A percentile compares a stretch with the other conserved stretches of the same genome.
These are phyloP conservation scores for Itoplectis maculator DNA, from an alignment of 2,888 invertebrate species.

Conservation along the genomic window DNA sequence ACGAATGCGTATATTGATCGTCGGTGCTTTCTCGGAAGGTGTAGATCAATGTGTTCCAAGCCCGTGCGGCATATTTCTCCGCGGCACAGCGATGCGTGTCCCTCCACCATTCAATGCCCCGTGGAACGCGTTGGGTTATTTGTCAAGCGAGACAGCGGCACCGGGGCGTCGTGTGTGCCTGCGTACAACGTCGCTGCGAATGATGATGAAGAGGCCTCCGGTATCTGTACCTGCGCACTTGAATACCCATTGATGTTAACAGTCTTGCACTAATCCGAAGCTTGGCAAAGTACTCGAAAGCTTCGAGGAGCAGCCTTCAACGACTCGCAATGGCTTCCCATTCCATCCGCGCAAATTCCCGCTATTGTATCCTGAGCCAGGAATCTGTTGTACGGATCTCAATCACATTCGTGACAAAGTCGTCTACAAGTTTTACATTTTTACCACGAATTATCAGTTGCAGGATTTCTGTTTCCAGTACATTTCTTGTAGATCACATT, in stretches of 20 bases:
- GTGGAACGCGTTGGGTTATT: constrained; percentile 46
- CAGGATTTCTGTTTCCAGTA: no score
- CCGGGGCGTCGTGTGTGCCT: not conserved
- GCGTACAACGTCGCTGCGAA: constrained; percentile 26
- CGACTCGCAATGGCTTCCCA: not conserved
- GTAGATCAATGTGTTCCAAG: constrained; percentile 41
- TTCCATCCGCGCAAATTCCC: not conserved
- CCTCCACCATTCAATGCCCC: constrained; percentile 9
- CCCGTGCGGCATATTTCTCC: constrained; percentile 29
- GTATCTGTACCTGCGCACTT: not conserved
- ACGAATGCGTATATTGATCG: constrained; percentile 15
- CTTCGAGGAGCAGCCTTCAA: not conserved
- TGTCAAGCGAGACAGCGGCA: constrained; percentile 51
- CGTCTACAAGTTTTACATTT: no score
- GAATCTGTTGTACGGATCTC: not conserved
- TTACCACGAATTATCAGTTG: no score
- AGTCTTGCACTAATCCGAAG: not conserved
- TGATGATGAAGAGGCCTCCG: constrained; percentile 38
- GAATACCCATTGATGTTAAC: not conserved
- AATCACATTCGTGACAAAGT: no score
- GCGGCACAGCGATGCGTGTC: constrained; percentile 29
- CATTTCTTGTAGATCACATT: no score
- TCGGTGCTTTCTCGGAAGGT: not conserved
- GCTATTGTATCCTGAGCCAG: not conserved
- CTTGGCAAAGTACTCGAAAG: not conserved